Percentiles rank a stretch among this genome's conserved stretches.
Conservation (phyloP, 2,888 invertebrate species). For the Pollenia labialis region DNA sequence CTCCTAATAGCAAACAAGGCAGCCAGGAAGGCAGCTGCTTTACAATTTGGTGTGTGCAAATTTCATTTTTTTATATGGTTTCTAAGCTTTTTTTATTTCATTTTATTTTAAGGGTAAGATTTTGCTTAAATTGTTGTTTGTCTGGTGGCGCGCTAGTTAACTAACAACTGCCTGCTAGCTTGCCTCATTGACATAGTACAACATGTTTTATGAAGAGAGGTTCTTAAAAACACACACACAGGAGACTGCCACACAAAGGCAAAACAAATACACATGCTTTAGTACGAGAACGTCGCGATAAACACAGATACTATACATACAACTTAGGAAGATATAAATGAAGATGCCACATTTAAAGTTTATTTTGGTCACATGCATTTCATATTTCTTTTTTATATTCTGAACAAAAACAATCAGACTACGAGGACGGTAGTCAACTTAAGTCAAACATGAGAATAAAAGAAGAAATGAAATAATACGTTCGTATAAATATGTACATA, state of each 20-base stretch:
- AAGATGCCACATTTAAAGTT: constrained; percentile 73
- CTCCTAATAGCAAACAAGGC: constrained; percentile 51
- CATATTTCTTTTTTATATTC: constrained; percentile 48
- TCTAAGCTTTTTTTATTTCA: constrained; percentile 27
- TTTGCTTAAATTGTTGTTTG: constrained; percentile 36
- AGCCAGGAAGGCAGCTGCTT: constrained; percentile 48
- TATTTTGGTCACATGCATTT: constrained; percentile 72
- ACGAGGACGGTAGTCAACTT: constrained; percentile 59
- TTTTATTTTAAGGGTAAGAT: constrained; percentile 59
- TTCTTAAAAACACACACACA: constrained; percentile 38
- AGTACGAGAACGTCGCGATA: not conserved
- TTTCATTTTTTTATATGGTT: constrained; percentile 62
- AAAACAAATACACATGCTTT: constrained; percentile 20
- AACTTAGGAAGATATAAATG: constrained; percentile 58
- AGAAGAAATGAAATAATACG: constrained; percentile 40
- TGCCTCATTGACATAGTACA: constrained; percentile 50
- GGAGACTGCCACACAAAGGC: constrained; percentile 4
- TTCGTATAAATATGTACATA: not conserved
- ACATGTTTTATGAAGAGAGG: constrained; percentile 23
- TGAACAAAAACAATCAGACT: constrained; percentile 62
- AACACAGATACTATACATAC: constrained; percentile 16
- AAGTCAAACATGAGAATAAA: constrained; percentile 55
- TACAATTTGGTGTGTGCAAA: constrained; percentile 51
- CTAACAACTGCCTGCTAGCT: constrained; percentile 41
- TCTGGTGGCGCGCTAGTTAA: constrained; percentile 42